Conservation (phyloP, 1,140 invertebrate genomes). For the Oryctes rhinoceros region DNA sequence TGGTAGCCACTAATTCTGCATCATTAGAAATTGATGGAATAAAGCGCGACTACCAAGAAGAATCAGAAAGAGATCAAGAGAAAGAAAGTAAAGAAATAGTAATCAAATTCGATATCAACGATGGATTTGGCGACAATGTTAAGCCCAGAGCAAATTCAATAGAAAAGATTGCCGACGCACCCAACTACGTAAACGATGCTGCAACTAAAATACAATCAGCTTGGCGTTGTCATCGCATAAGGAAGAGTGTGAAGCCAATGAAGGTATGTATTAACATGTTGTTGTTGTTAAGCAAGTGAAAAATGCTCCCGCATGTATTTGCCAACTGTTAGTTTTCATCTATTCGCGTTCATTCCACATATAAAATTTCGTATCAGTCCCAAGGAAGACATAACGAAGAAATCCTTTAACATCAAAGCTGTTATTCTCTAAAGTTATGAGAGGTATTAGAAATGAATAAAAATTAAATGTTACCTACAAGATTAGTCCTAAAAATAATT, state of each 20-base stretch:
- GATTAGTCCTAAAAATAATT: too few relatives aligned
- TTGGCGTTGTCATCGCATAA: slow-evolving; percentile 12
- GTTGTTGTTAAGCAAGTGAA: neutral
- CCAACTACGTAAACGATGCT: slow-evolving; percentile 21
- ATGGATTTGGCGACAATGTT: slow-evolving; percentile 14
- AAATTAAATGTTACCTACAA: too few relatives aligned
- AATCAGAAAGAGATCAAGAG: neutral
- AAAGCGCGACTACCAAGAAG: neutral
- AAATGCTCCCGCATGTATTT: too few relatives aligned
- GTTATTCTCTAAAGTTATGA: too few relatives aligned
- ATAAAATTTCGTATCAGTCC: too few relatives aligned
- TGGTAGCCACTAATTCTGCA: neutral
- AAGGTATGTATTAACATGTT: neutral
- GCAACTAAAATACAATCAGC: slow-evolving; percentile 35
- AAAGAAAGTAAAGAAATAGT: neutral
- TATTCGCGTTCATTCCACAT: too few relatives aligned
- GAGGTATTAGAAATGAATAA: too few relatives aligned
- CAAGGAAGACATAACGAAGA: too few relatives aligned
- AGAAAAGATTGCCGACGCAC: slow-evolving; percentile 5
- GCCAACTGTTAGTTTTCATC: too few relatives aligned
- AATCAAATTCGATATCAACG: neutral
- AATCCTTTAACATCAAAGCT: too few relatives aligned
- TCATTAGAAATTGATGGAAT: neutral
- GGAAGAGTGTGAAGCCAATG: neutral
- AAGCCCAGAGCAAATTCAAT: neutral